A percentile compares a stretch with the other conserved stretches of the same genome.
phyloP scores from a whole-genome alignment of 2,888 invertebrate species.

The Cheiracanthium punctorium region DNA sequence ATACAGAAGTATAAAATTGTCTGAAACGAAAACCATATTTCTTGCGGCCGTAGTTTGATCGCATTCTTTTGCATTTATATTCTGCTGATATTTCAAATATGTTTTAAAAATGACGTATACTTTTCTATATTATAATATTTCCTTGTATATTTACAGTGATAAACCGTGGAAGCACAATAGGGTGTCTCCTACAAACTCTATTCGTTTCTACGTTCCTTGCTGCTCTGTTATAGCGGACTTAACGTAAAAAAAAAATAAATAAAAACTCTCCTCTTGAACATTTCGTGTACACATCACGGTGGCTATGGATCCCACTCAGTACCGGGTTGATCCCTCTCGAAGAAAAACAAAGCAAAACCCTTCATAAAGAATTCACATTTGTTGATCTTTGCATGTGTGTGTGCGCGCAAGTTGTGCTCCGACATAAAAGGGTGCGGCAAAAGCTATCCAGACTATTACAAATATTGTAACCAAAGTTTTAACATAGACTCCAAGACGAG shows the following conservation, averaged over 20 bases:
- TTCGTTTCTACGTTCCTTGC: constrained; percentile 58
- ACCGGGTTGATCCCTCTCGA: constrained; percentile 17
- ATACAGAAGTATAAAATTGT: too few species aligned
- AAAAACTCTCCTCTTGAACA: neutral
- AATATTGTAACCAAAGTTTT: constrained; percentile 1
- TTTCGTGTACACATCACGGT: neutral
- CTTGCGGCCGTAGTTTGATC: too few species aligned
- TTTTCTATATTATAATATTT: neutral
- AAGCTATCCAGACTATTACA: neutral
- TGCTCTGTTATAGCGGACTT: constrained; percentile 51
- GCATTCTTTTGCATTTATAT: too few species aligned
- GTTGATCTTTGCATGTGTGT: constrained; percentile 42
- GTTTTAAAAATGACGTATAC: neutral
- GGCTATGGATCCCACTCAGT: neutral
- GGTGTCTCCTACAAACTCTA: constrained; percentile 52
- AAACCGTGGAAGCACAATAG: constrained; percentile 59
- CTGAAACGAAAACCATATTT: too few species aligned
- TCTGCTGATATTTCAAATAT: too few species aligned
- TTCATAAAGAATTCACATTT: too few species aligned
- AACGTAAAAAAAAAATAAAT: too few species aligned
- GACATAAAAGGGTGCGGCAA: neutral
- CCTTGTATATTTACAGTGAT: constrained; percentile 41
- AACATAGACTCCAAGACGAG: neutral
- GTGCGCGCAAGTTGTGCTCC: too few species aligned
- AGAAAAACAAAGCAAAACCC: too few species aligned